Percentiles rank a stretch among this genome's conserved stretches.
Conservation (phyloP, 2,888 invertebrate genomes). For the Monoplex corrugatus region DNA sequence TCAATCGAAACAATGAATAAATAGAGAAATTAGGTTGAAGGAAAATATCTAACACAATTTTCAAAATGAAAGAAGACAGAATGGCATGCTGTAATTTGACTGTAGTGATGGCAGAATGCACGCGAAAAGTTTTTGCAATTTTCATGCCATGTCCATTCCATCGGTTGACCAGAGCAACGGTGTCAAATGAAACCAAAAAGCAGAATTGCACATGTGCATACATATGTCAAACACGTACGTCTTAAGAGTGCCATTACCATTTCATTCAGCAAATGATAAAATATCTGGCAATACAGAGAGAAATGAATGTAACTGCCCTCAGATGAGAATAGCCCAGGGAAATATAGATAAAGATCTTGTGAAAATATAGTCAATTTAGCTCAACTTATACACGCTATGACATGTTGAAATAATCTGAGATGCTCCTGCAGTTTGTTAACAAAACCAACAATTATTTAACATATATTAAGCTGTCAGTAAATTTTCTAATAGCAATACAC, state of each 20-base stretch:
- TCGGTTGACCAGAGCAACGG: background rate
- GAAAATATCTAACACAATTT: background rate
- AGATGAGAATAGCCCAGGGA: constrained; percentile 34
- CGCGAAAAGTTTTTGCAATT: background rate
- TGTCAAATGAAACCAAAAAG: background rate
- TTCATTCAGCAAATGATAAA: constrained; percentile 33
- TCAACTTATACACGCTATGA: too few species aligned
- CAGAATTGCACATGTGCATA: constrained; percentile 5
- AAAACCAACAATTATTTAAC: too few species aligned
- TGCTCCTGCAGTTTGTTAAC: too few species aligned
- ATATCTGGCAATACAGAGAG: constrained; percentile 6
- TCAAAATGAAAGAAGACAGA: background rate
- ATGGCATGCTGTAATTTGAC: background rate
- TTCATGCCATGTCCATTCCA: background rate
- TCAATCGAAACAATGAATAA: background rate
- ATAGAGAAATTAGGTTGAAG: background rate
- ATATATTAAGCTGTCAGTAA: too few species aligned
- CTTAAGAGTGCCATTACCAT: constrained; percentile 47
- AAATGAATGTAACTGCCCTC: constrained; percentile 12
- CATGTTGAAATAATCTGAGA: too few species aligned
- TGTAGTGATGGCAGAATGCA: background rate
- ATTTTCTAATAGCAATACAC: too few species aligned
- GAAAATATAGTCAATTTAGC: too few species aligned
- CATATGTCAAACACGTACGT: constrained; percentile 1
- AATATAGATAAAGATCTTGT: too few species aligned